A percentile compares a stretch with the other conserved stretches of the same genome.
These are phyloP conservation scores for Pristionchus pacificus DNA, from an alignment of 1,140 invertebrate species.

Conservation along the genomic window DNA sequence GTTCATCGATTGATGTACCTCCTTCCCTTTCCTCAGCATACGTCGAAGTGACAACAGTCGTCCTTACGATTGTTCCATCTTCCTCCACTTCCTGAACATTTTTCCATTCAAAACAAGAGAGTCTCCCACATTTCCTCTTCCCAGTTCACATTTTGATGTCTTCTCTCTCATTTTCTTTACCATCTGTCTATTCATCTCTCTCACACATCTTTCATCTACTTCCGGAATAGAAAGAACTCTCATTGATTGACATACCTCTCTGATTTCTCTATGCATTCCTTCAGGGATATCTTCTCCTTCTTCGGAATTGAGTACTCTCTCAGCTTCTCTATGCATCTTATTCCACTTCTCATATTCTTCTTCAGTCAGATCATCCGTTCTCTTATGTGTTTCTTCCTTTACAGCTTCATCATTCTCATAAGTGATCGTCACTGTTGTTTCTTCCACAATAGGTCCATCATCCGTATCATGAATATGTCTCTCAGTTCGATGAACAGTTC, in stretches of 20 bases:
- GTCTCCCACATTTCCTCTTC: too few species aligned
- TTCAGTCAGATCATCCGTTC: conserved; percentile 45
- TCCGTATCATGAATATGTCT: conserved; percentile 38
- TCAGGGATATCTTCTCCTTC: conserved; percentile 23
- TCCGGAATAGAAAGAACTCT: too few species aligned
- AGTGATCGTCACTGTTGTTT: conserved; percentile 45
- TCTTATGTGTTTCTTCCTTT: conserved; percentile 42
- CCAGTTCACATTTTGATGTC: too few species aligned
- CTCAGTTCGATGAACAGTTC: conserved; percentile 35
- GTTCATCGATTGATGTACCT: too few species aligned
- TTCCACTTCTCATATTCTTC: conserved; percentile 43
- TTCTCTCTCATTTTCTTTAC: too few species aligned
- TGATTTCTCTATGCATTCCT: conserved; percentile 25
- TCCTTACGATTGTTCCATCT: conserved; percentile 38
- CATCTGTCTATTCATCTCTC: too few species aligned
- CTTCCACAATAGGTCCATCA: conserved; percentile 52
- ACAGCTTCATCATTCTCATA: conserved; percentile 44
- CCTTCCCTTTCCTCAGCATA: neutral
- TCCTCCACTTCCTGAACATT: conserved; percentile 31
- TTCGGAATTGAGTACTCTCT: conserved; percentile 21
- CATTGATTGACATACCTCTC: neutral
- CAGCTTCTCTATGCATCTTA: conserved; percentile 22
- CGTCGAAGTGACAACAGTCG: conserved; percentile 29
- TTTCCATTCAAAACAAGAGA: too few species aligned
- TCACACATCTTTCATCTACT: too few species aligned